Base-by-base conservation (phyloP, 2,888 invertebrate genomes). In the Orthonychiurus folsomi region DNA sequence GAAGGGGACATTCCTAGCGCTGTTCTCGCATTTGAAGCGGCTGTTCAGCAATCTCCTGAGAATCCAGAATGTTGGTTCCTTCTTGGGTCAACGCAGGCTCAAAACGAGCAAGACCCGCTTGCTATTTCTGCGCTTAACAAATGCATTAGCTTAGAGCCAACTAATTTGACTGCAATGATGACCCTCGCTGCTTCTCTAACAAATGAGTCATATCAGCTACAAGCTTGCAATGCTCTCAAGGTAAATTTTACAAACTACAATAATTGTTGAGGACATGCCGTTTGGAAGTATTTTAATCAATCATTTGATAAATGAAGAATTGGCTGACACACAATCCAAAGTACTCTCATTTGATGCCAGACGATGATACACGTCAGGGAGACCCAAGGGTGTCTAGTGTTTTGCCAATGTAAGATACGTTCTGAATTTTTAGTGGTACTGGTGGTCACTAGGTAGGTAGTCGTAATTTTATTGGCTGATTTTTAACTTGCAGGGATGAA, bases 81-180 rank as follows among this genome's bases (percentile, higher is more conserved):
- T 47, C 79, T 95, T 56, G 95, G 95, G 12, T 88, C 87, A 59
- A 89, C 93, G 28, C 95, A 96, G 78, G 93, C 97, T 50, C 94
- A 97, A 81, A 99, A 99, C 80, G 99, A 99, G 80, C 94, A 88
- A 79, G 97, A 99, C 78, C 88, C 90, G 2, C 81, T 86, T 71
- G 94, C 94, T 12, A 97, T 99, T 73, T 85, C 89, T 55, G 97
- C 97, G 0, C 80, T 97, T 28, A 89, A 87, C 75, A 88, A 86
- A 77, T 93, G 93, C 63, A 76, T 93, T 56, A 82, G 85, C 63
- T 76, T 96, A 61, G 85, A 90, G 66, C 88, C 92, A 0, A 81
- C 82, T 12, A 93, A 94, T 77, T 79, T 87, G 57, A 83, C 84
- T 67, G 95, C 93, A 0, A 82, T 94, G 61, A 89, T 96, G 84